Percentiles rank a stretch among this genome's conserved stretches.
Evolutionary conservation across 2,113 vertebrate genomes (phyloP).

Genomic region (Misgurnus anguillicaudatus): DNA sequence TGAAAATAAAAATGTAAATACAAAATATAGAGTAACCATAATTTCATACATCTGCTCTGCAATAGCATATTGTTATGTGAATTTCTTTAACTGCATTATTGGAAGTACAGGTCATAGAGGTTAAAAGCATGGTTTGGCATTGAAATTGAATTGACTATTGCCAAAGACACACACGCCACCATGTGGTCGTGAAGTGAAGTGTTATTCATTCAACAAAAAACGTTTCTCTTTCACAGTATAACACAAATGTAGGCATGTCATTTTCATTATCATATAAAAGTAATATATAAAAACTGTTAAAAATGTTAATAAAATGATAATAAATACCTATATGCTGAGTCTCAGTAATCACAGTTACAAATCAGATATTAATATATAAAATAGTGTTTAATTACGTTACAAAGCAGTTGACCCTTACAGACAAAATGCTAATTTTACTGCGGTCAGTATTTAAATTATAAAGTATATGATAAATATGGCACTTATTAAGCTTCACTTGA

Average conservation of each 20-base stretch:
- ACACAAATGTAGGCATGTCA: no score
- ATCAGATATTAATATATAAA: no score
- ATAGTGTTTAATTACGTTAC: no score
- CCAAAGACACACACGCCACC: not conserved
- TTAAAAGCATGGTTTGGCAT: not conserved
- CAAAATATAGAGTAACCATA: not conserved
- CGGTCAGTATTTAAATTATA: not conserved
- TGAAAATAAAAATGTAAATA: not conserved
- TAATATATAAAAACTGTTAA: no score
- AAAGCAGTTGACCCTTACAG: not conserved
- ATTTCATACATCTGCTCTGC: not conserved
- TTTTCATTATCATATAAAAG: no score
- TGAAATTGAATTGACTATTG: not conserved
- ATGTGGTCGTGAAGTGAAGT: not conserved
- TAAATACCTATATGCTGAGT: no score
- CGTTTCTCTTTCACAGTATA: no score
- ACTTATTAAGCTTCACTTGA: not conserved
- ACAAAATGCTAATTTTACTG: not conserved
- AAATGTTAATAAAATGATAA: no score
- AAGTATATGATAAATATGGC: not conserved
- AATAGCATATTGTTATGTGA: not conserved
- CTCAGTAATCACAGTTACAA: no score
- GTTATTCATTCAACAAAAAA: not conserved
- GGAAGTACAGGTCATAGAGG: not conserved
- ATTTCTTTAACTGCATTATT: not conserved